phyloP scores from a whole-genome alignment of 2,797 vertebrate species.

The Coregonus ussuriensis region DNA sequence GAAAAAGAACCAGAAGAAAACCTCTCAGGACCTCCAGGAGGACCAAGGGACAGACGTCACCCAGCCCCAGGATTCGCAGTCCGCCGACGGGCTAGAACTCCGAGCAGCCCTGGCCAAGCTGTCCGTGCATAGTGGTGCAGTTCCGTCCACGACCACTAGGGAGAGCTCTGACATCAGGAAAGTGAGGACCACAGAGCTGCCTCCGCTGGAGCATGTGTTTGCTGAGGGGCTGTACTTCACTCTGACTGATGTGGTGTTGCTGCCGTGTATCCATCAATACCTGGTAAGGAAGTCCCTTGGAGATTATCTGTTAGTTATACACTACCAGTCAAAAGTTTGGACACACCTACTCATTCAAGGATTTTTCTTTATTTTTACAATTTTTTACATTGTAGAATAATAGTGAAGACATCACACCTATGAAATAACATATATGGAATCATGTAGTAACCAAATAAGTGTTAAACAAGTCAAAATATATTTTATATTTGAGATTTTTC shows the following conservation, averaged over 20 bases:
- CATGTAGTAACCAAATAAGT: too few relatives aligned
- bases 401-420: too few relatives aligned
- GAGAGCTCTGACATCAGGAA: constrained; percentile 88
- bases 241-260: constrained; percentile 90
- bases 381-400: too few relatives aligned
- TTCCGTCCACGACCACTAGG: constrained; percentile 68
- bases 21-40: not conserved
- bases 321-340: too few relatives aligned
- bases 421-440: too few relatives aligned
- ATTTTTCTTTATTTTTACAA: too few relatives aligned
- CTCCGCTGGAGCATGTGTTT: constrained; percentile 88
- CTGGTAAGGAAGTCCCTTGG: constrained; percentile 78
- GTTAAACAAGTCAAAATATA: too few relatives aligned
- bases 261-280: constrained; percentile 92
- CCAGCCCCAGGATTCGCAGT: constrained; percentile 6
- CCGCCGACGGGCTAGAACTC: constrained; percentile 76
- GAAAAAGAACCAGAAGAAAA: constrained; percentile 30
- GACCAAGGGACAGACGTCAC: constrained; percentile 3
- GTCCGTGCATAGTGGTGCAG: constrained; percentile 60
- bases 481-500: too few relatives aligned
- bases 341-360: too few relatives aligned
- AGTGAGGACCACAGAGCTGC: constrained; percentile 86
- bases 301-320: not conserved
- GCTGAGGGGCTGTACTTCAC: constrained; percentile 97
- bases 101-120: constrained; percentile 85